Base-by-base conservation (phyloP, 1,140 invertebrate genomes). In the Oryzaephilus surinamensis region DNA sequence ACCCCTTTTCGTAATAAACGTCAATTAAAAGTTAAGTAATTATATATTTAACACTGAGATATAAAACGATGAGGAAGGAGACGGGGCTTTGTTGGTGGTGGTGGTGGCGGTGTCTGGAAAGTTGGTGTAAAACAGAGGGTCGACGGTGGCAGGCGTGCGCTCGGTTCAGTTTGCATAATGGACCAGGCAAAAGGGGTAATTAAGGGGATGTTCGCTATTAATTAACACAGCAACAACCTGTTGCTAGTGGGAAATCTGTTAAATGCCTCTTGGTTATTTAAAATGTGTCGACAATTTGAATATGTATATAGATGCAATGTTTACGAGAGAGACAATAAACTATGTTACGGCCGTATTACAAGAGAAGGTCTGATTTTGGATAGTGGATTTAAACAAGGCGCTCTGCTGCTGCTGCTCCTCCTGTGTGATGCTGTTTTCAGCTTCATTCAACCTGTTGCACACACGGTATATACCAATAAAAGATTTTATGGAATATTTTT, bases 171-270 rank as follows among this genome's bases (percentile, higher is more conserved):
- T 60, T 60, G 57, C 57, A 60, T 60, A 60, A 59, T 55, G 51
- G 55, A 57, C 54, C 54, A 57, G 39, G 47, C 47, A 43, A 60
- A 60, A 60, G 57, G 57, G 57, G 55, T 60, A 60, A 60, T 60
- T 60, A 60, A 50, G 51, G 54, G 54, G 52, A 45, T 51, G 51
- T 40, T 50, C 39, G 53, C 54, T 57, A 58, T 56, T 58, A 60
- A 60, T 60, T 60, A 60, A 60, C 47, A n/a, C n/a, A n/a, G n/a
- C n/a, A 48, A 38, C 39, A 43, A 60, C 55, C 54, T 60, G 57
- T 60, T 60, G 57, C 55, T 19, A 12, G 4, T 11, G 8, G n/a
- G 11, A 8, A 24, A 24, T 24, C 23, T 17, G 19, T 11, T 20
- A 29, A 36, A 34, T 42, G 41, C 33, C 14, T 35, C n/a, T 21